phyloP scores from a whole-genome alignment of 2,888 invertebrate genomes.

The Dexiosoma caninum region DNA sequence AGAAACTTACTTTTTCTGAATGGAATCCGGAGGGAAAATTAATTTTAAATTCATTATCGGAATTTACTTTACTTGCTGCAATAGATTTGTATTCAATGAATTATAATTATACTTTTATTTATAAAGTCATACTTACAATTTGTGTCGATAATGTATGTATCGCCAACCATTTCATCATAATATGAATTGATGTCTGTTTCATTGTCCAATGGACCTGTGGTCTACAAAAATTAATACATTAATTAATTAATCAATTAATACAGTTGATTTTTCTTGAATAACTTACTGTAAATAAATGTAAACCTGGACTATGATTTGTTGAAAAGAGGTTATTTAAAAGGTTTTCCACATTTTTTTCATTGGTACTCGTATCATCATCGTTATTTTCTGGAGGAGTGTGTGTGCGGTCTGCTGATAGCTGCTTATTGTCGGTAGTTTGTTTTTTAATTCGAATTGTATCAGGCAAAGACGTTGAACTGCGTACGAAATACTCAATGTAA shows the following conservation, averaged over 20 bases:
- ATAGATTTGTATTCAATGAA: conserved; percentile 12
- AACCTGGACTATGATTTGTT: conserved; percentile 40
- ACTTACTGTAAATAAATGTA: conserved; percentile 58
- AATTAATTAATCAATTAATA: background rate
- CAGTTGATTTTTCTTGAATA: no score
- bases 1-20: conserved; percentile 39
- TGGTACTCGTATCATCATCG: background rate
- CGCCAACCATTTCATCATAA: conserved; percentile 40
- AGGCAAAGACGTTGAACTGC: conserved; percentile 64
- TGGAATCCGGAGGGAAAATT: conserved; percentile 34
- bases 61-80: conserved; percentile 29
- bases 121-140: conserved; percentile 40
- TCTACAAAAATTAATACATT: conserved; percentile 26
- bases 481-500: conserved; percentile 58
- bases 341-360: conserved; percentile 6
- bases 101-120: background rate
- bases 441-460: conserved; percentile 43
- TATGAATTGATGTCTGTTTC: conserved; percentile 36
- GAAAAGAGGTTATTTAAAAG: conserved; percentile 39
- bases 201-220: conserved; percentile 27
- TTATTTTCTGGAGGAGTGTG: background rate
- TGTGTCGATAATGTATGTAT: conserved; percentile 32
- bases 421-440: conserved; percentile 35
- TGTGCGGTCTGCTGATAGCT: background rate
- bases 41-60: conserved; percentile 31